Evolutionary conservation across 2,888 invertebrate species (phyloP).

Genomic region (Terebella lapidaria): DNA sequence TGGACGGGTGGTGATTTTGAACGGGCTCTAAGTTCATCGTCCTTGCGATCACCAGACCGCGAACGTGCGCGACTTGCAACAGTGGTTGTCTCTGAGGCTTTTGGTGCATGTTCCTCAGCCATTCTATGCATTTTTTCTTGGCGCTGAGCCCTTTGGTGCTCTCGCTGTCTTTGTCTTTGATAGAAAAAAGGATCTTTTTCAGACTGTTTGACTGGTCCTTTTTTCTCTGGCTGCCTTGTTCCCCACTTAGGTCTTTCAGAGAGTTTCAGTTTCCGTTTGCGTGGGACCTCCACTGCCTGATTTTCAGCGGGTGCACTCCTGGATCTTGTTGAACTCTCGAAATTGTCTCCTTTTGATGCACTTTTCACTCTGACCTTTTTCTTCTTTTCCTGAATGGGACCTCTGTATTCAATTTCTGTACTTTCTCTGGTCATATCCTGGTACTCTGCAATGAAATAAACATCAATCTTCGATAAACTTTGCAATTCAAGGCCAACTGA

Average conservation of each 20-base stretch:
- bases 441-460: too few relatives aligned
- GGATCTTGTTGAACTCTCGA: background rate
- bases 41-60: background rate
- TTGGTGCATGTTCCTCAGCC: constrained; percentile 16
- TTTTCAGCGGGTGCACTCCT: background rate
- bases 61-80: constrained; percentile 12
- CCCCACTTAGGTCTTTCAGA: constrained; percentile 33
- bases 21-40: background rate
- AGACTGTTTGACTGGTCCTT: constrained; percentile 37
- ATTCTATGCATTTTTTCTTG: constrained; percentile 37
- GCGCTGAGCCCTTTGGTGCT: constrained; percentile 30
- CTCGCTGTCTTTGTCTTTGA: constrained; percentile 31
- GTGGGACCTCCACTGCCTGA: background rate
- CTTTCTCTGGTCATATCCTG: constrained; percentile 6
- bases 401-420: constrained; percentile 14
- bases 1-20: background rate
- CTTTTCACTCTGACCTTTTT: constrained; percentile 8
- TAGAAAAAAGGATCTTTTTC: constrained; percentile 42
- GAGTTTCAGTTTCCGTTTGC: background rate
- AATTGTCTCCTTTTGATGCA: constrained; percentile 5
- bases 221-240: constrained; percentile 32
- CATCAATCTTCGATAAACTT: too few relatives aligned
- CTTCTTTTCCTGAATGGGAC: background rate
- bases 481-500: too few relatives aligned
- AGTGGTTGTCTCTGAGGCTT: background rate